Base-by-base conservation (phyloP, 2,888 invertebrate genomes). In the Phalangium opilio region DNA sequence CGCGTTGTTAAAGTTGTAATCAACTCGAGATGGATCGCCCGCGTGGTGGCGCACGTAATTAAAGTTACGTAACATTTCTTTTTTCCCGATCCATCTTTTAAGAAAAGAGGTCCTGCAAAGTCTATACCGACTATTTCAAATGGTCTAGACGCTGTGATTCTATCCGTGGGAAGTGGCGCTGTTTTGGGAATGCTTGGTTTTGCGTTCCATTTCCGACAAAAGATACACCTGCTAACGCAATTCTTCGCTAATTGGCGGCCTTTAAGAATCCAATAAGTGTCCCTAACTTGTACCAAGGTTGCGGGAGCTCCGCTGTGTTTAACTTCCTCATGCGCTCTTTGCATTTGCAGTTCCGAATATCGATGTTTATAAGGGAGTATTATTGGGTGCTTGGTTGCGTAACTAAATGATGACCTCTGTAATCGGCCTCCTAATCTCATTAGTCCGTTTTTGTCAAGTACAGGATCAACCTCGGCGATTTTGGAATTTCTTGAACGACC, bases 21-120 rank as follows among this genome's bases (percentile, higher is more conserved):
- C 8, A 27, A 8, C 8, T 27, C 27, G 4, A 27, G 8, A 8
- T 27, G 27, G 5, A 27, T 7, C 27, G 27, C 27, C 4, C 27
- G 27, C 5, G 43, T 43, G 2, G 32, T 27, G 3, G 43, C 43
- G 8, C 43, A 43, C n/a, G 43, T 43, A 27, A 43, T 27, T 20
- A 43, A 12, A n/a, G n/a, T 11, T 14, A 43, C 27, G 32, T 43
- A 43, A 2, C 5, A 4, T 15, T 27, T 43, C 15, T 43, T 14
- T 8, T 12, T 48, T 20, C 17, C 55, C 47, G 12, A 45, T 51
- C 41, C 50, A 57, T 27, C 27, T 8, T 27, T 27, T 7, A 7
- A 27, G 5, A 27, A 7, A 27, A 27, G 5, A 1, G 32, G 43
- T 21, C 43, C 43, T 27, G 43, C 43, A 27, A 43, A 43, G 32